Percentiles rank a stretch among this genome's conserved stretches.
Conservation (phyloP, 2,113 vertebrate species). For the Empidonax traillii region DNA sequence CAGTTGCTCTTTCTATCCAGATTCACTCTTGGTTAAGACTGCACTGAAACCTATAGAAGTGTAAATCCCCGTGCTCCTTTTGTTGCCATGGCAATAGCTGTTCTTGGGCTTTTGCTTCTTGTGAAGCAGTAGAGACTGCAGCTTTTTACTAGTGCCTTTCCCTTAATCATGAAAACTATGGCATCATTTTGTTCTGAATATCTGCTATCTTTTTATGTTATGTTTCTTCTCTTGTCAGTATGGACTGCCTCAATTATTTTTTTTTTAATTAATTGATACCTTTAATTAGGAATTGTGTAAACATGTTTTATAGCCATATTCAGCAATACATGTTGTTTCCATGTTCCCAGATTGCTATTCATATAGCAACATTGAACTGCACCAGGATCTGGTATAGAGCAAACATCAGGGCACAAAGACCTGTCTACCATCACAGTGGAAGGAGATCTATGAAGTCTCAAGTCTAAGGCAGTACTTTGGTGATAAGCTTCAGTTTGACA, state of each 20-base stretch:
- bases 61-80: not conserved
- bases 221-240: not conserved
- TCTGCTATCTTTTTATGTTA: not conserved
- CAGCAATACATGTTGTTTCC: not conserved
- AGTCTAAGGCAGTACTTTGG: not conserved
- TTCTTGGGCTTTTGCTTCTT: not conserved
- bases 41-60: not conserved
- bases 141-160: not conserved
- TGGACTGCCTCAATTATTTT: not conserved
- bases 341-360: not conserved
- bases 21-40: not conserved
- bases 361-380: not conserved
- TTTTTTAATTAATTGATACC: not conserved
- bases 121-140: not conserved
- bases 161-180: not conserved
- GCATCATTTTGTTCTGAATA: not conserved
- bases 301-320: not conserved
- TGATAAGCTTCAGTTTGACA: not conserved
- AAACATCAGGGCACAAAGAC: not conserved
- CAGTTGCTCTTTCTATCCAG: not conserved
- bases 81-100: constrained; percentile 31
- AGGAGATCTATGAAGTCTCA: not conserved
- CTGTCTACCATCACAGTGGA: fast-evolving
- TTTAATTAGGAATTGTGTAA: not conserved
- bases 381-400: not conserved